A percentile compares a stretch with the other conserved stretches of the same genome.
These are phyloP conservation scores for Apostichopus californicus DNA, from an alignment of 35 echinoderm and acorn worm genomes.

Conservation along the genomic window DNA sequence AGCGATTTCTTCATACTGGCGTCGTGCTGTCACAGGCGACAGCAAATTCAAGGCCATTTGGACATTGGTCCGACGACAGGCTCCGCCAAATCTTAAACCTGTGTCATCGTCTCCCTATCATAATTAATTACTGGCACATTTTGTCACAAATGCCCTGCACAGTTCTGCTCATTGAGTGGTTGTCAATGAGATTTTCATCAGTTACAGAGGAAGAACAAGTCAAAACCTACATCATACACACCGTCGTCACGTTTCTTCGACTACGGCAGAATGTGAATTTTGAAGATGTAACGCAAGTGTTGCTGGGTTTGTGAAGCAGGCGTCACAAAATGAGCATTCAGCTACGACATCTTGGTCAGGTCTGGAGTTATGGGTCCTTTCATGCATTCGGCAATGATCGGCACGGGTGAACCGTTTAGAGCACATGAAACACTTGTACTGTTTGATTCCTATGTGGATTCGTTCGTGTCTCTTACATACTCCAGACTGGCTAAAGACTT, in stretches of 20 bases:
- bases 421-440: constrained; percentile 5
- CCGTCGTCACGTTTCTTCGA: background rate
- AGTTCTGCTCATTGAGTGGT: no score
- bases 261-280: background rate
- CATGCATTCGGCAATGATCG: constrained; percentile 40
- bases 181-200: no score
- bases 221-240: no score
- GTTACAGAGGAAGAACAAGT: no score
- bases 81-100: no score
- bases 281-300: background rate
- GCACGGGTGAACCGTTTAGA: constrained; percentile 35
- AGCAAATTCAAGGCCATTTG: no score
- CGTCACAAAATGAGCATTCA: constrained; percentile 9
- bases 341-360: background rate
- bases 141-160: no score
- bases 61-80: no score
- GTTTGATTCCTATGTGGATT: constrained; percentile 43
- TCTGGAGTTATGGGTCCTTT: constrained; percentile 9
- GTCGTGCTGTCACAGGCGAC: no score
- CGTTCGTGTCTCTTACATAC: constrained; percentile 45
- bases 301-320: background rate
- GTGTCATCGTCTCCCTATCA: no score
- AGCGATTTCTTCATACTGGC: no score
- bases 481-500: constrained; percentile 48
- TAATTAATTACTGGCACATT: no score